Evolutionary conservation across 2,113 vertebrate species (phyloP), one percentile per base, ranked within the genome.

Genomic region (Corythaixoides concolor): DNA sequence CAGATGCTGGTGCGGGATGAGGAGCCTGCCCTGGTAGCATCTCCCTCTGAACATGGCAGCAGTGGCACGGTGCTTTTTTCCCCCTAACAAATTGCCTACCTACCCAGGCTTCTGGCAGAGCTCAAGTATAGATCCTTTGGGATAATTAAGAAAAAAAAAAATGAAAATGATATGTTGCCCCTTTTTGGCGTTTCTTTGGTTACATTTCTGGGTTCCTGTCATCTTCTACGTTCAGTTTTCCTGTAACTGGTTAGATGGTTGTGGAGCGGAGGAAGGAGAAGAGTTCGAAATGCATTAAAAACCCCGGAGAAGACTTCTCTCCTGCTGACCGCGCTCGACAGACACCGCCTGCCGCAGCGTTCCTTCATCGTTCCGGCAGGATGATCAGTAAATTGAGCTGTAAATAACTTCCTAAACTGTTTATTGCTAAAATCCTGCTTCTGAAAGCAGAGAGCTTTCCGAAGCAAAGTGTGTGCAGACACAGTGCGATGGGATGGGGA

Each of bases 401-500:
- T 90, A 92, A 95, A 86, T 85, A 88, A 78, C 52, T 60, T 45
- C 11, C 2, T 59, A 63, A 90, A 88, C 62, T 64, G 63, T 77
- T 94, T 77, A 60, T 37, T 66, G 60, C 32, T 43, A 50, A 53
- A 86, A 59, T 21, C 11, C 4, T 11, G n/a, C 43, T 50, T 83
- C 72, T 2, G 5, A 70, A 74, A 62, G 45, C 45, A 26, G 55
- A 64, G 67, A 69, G 63, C 41, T 83, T 67, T 41, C 1, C 0
- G 15, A 28, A 67, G 15, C 8, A 3, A 66, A 67, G 52, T 1
- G 60, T 4, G 0, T 4, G 23, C 55, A 56, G 67, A 15, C 21
- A 3, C 10, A 21, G 15, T 6, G 5, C 1, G 0, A 10, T 9
- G 45, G 1, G 60, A 12, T 14, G 39, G 62, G 33, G 15, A 1